Evolutionary conservation across 2,888 invertebrate genomes (phyloP).

Genomic region (Aelia acuminata): DNA sequence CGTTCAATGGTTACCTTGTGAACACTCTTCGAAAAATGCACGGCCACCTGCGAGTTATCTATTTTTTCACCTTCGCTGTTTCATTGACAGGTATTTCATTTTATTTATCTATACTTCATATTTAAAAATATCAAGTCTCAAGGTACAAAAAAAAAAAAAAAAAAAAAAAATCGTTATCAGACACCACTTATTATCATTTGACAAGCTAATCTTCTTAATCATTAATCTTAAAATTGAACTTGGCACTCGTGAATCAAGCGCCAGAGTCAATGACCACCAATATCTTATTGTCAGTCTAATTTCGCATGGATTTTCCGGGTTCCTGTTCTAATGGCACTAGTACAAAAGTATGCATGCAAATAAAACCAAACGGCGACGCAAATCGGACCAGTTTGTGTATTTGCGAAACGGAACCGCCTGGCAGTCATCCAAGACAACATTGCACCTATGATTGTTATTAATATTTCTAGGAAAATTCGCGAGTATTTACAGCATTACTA

Average conservation of each 20-base stretch:
- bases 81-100: slow-evolving; percentile 19
- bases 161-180: neutral
- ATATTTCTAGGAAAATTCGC: slow-evolving; percentile 7
- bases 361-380: slow-evolving; percentile 1
- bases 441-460: neutral
- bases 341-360: neutral
- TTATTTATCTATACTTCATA: neutral
- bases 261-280: neutral
- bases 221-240: neutral
- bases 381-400: slow-evolving; percentile 8
- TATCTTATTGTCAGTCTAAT: neutral
- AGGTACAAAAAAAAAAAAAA: neutral
- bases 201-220: neutral
- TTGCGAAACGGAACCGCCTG: neutral
- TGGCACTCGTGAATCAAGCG: neutral
- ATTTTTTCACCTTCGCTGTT: slow-evolving; percentile 42
- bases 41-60: slow-evolving; percentile 15
- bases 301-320: neutral
- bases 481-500: neutral
- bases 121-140: neutral
- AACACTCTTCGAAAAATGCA: neutral
- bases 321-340: neutral
- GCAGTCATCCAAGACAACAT: neutral
- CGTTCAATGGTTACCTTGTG: slow-evolving; percentile 42
- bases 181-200: slow-evolving; percentile 16